Evolutionary conservation across 2,888 invertebrate genomes (phyloP), one percentile per base, ranked within the genome.

Genomic region (Drosophila hamatofila): DNA sequence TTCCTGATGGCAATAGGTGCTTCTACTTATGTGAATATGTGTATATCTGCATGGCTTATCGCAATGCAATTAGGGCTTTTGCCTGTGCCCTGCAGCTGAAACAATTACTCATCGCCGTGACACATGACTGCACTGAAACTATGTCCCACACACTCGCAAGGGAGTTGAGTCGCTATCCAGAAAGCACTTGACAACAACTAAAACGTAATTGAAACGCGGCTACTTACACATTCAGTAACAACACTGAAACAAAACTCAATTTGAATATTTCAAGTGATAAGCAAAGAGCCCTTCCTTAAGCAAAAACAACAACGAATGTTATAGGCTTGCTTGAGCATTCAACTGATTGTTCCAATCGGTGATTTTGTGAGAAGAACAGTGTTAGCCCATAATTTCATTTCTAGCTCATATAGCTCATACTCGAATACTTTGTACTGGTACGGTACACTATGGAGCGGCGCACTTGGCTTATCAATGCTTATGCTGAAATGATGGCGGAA

Each of bases 401-500:
- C 72, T n/a, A n/a, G n/a, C n/a, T n/a, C n/a, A n/a, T n/a, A 80
- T 75, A 54, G 80, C 55, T 49, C 57, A 41, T 58, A 60, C 64
- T 42, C 56, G 62, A 59, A 52, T 16, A 30, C 35, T 37, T 35
- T 25, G 54, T 54, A 48, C 62, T 35, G 42, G 27, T 42, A 39
- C 30, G 57, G 9, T 49, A 16, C 16, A 42, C 42, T 55, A 60
- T 75, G 57, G 51, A 58, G 80, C 75, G 83, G 64, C 68, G 49
- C 72, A 74, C 67, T 58, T 59, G 44, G 54, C 71, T 84, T 89
- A 89, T 89, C 89, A 72, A 60, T 52, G n/a, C n/a, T n/a, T n/a
- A n/a, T 62, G 77, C 60, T 72, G 61, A 63, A 72, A 86, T 91
- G 86, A 90, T 83, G 90, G 91, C 91, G 91, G 91, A 91, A 91